phyloP scores from a whole-genome alignment of 2,888 invertebrate genomes.

The Caenorhabditis wallacei region DNA sequence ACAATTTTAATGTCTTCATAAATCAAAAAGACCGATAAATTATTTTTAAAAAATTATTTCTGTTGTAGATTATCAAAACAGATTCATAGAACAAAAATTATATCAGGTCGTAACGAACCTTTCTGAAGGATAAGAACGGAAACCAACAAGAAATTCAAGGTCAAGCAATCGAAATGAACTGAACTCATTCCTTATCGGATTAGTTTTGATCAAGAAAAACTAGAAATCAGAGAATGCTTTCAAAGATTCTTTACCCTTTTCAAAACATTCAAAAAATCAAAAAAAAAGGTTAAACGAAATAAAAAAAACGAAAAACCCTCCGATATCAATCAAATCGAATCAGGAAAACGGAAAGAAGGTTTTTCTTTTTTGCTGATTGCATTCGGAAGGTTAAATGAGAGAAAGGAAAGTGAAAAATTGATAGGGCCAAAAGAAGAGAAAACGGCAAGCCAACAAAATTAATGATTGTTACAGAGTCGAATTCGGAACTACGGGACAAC shows the following conservation, averaged over 20 bases:
- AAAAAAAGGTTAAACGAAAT: background rate
- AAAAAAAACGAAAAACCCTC: conserved; percentile 16
- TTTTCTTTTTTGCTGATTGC: conserved; percentile 3
- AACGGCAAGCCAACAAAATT: background rate
- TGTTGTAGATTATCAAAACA: too few relatives aligned
- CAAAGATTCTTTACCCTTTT: background rate
- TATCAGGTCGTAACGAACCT: background rate
- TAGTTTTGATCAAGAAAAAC: background rate
- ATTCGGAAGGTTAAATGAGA: conserved; percentile 6
- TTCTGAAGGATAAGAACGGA: background rate
- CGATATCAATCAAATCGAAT: conserved; percentile 49
- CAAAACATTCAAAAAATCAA: conserved; percentile 19
- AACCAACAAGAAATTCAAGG: conserved; percentile 29
- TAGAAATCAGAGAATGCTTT: background rate
- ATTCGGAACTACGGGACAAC: conserved; percentile 21
- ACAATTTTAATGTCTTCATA: too few relatives aligned
- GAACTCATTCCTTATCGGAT: conserved; percentile 3
- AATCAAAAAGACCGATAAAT: too few relatives aligned
- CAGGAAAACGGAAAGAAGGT: conserved; percentile 50
- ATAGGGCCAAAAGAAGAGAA: conserved; percentile 22
- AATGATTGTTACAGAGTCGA: conserved; percentile 13
- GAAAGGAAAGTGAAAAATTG: conserved; percentile 45
- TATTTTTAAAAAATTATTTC: too few relatives aligned
- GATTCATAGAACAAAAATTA: background rate
- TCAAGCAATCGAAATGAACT: conserved; percentile 12